Evolutionary conservation across 2,888 invertebrate genomes (phyloP).

Genomic region (Malthinus flaveolus): DNA sequence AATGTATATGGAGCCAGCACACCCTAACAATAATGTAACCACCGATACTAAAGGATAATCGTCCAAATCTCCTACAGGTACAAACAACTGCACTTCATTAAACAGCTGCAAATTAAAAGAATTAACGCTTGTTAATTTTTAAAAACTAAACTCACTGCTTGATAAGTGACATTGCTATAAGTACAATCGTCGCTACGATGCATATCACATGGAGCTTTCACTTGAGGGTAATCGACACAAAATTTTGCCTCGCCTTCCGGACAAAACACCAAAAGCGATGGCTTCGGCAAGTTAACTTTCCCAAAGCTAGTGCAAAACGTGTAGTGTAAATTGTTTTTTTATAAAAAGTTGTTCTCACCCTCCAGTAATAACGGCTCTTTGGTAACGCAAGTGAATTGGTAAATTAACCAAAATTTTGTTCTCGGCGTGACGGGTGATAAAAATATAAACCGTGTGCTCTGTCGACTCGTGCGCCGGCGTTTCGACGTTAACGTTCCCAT

Average conservation of each 20-base stretch:
- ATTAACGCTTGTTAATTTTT: not conserved
- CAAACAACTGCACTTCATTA: conserved; percentile 50
- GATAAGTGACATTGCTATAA: conserved; percentile 55
- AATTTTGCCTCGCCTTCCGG: conserved; percentile 36
- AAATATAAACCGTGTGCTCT: conserved; percentile 49
- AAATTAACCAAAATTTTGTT: conserved; percentile 47
- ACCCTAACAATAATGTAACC: conserved; percentile 52
- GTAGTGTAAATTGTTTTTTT: not conserved
- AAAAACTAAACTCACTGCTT: conserved; percentile 48
- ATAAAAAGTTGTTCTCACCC: conserved; percentile 42
- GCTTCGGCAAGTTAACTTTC: conserved; percentile 46
- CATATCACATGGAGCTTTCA: conserved; percentile 50
- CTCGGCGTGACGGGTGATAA: conserved; percentile 41
- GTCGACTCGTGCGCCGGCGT: conserved; percentile 50
- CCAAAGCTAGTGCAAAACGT: conserved; percentile 19
- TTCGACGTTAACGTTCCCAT: conserved; percentile 53
- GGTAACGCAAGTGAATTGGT: conserved; percentile 58
- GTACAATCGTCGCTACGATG: conserved; percentile 41
- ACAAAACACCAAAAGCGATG: conserved; percentile 48
- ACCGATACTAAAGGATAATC: conserved; percentile 54
- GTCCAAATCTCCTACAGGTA: conserved; percentile 55
- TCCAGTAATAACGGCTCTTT: conserved; percentile 54
- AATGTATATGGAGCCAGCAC: conserved; percentile 55
- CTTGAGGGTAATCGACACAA: conserved; percentile 45
- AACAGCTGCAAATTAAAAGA: conserved; percentile 44